Conservation (phyloP, 2,797 vertebrate genomes). For the Mionectes olivaceus region DNA sequence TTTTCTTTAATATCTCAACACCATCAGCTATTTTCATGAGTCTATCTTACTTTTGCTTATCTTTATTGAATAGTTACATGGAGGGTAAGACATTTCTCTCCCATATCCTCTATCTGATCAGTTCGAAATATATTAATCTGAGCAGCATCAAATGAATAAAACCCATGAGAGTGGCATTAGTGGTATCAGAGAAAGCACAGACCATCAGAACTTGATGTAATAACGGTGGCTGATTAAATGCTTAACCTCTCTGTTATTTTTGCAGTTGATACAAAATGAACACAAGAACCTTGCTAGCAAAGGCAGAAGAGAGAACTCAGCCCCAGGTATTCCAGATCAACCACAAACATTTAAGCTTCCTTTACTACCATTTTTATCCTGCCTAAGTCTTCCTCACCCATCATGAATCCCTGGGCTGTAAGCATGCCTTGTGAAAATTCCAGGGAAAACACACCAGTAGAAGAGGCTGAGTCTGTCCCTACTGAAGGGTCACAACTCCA, state of each 20-base stretch:
- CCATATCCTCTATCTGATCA: not conserved
- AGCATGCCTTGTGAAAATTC: not conserved
- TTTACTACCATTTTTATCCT: not conserved
- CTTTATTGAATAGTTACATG: not conserved
- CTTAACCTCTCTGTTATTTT: slow-evolving; percentile 1
- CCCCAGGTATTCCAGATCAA: not conserved
- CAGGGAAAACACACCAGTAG: not conserved
- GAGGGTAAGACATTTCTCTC: not conserved
- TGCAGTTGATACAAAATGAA: not conserved
- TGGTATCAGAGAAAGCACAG: not conserved
- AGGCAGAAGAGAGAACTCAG: not conserved
- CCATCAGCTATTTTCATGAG: not conserved
- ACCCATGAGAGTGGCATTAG: not conserved
- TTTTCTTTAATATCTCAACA: not conserved
- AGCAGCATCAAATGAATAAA: not conserved
- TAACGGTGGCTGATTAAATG: slow-evolving; percentile 26
- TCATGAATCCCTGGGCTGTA: not conserved
- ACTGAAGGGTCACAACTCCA: not conserved
- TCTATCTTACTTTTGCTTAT: not conserved
- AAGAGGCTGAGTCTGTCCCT: not conserved
- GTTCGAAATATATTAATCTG: not conserved
- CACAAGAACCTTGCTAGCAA: not conserved
- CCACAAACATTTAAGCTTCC: not conserved
- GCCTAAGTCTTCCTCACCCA: not conserved
- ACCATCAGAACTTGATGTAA: not conserved